These are phyloP conservation scores for Irena cyanogastra DNA, from an alignment of 2,113 vertebrate genomes.

Conservation along the genomic window DNA sequence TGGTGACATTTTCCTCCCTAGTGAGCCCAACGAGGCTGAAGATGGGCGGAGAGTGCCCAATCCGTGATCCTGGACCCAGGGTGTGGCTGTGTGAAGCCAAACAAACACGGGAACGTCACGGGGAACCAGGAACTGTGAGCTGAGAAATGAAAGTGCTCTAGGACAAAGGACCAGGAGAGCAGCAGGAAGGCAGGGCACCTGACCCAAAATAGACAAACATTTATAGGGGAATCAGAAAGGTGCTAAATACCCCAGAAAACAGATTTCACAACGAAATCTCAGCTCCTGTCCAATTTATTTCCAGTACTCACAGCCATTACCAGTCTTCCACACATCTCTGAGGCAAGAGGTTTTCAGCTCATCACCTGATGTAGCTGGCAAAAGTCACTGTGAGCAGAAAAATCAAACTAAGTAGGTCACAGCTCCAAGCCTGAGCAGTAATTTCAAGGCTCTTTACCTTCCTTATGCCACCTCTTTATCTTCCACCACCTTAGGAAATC, in stretches of 20 bases:
- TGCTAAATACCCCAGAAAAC: background rate
- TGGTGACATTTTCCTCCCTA: background rate
- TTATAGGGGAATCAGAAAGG: background rate
- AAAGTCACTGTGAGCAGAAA: background rate
- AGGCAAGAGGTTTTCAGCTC: background rate
- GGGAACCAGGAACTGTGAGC: background rate
- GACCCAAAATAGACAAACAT: background rate
- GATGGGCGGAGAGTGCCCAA: background rate
- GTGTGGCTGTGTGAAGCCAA: background rate
- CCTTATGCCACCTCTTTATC: background rate
- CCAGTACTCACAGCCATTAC: background rate
- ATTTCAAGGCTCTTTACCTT: background rate
- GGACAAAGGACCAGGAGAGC: background rate
- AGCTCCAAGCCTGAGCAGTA: background rate
- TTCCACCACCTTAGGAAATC: background rate
- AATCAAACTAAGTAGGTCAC: background rate
- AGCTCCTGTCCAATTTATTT: background rate
- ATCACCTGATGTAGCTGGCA: background rate
- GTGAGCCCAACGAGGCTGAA: background rate
- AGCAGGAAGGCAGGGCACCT: background rate
- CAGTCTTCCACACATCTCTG: background rate
- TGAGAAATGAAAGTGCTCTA: background rate
- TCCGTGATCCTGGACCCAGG: background rate
- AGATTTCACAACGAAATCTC: background rate
- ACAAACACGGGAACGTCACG: accelerated